Evolutionary conservation across 2,113 vertebrate genomes (phyloP).

Genomic region (Solea senegalensis): DNA sequence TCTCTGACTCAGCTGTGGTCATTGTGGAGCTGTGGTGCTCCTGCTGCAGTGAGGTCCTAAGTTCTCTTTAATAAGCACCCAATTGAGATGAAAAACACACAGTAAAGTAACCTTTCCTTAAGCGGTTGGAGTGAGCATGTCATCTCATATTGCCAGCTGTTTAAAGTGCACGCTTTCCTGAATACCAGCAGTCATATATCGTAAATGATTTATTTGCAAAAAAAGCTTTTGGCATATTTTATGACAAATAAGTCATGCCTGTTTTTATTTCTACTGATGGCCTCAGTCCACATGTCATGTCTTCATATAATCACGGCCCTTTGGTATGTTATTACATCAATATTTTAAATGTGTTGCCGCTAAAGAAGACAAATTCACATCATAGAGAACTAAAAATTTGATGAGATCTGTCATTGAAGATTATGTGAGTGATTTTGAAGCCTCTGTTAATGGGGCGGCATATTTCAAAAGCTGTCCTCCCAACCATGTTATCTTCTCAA

Average conservation of each 20-base stretch:
- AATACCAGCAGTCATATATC: slow-evolving; percentile 16
- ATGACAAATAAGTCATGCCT: neutral
- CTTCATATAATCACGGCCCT: slow-evolving; percentile 5
- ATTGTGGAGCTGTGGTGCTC: neutral
- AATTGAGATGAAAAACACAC: slow-evolving; percentile 38
- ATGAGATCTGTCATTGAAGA: no score
- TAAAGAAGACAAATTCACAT: no score
- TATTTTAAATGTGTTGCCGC: no score
- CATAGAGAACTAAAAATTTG: no score
- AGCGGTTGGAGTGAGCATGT: neutral
- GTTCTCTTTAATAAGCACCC: slow-evolving; percentile 20
- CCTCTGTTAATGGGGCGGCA: no score
- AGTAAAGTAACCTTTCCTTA: neutral
- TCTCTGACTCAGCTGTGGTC: slow-evolving; percentile 1
- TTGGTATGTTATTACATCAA: neutral
- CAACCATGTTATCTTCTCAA: no score
- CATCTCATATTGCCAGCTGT: slow-evolving; percentile 13
- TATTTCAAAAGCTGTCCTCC: no score
- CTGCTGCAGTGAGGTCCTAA: slow-evolving; percentile 17
- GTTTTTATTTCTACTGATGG: slow-evolving; percentile 31
- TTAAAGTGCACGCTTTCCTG: slow-evolving; percentile 39
- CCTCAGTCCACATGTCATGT: neutral
- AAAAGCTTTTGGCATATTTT: slow-evolving; percentile 19
- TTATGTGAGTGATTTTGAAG: no score
- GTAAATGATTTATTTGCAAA: slow-evolving; percentile 39